phyloP scores from a whole-genome alignment of 2,797 vertebrate species.

The Coranthus polyacanthus region DNA sequence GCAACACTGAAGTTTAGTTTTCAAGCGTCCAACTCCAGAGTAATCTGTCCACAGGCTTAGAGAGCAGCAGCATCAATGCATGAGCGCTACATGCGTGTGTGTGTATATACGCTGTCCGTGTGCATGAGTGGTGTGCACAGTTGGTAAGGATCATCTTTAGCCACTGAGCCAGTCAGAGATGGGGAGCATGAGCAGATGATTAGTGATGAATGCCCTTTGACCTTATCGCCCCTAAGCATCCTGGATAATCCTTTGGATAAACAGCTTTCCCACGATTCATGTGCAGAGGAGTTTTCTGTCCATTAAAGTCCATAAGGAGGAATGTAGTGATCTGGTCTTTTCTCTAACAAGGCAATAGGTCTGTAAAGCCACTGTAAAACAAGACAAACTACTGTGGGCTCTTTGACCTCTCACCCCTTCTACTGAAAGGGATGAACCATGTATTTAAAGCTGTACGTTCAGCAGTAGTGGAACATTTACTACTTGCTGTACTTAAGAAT shows the following conservation, averaged over 20 bases:
- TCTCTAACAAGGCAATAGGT: conserved; percentile 42
- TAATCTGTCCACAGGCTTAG: conserved; percentile 66
- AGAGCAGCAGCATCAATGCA: conserved; percentile 46
- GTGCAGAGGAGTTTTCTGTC: conserved; percentile 53
- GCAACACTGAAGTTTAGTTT: conserved; percentile 58
- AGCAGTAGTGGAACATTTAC: too few relatives aligned
- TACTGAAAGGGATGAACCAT: neutral
- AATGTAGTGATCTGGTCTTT: conserved; percentile 34
- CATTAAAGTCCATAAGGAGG: conserved; percentile 53
- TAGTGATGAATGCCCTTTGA: conserved; percentile 74
- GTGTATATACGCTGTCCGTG: conserved; percentile 19
- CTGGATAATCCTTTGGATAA: conserved; percentile 78
- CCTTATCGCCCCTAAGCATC: conserved; percentile 73
- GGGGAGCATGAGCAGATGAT: conserved; percentile 76
- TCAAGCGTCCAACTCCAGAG: conserved; percentile 50
- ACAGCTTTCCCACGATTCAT: conserved; percentile 72
- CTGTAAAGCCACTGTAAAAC: conserved; percentile 3
- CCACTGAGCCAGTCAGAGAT: conserved; percentile 71
- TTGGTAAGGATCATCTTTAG: conserved; percentile 73
- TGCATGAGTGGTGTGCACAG: conserved; percentile 57
- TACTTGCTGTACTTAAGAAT: too few relatives aligned
- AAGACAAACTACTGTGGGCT: neutral
- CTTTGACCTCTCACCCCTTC: neutral
- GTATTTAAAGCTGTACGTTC: neutral
- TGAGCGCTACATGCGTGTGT: conserved; percentile 18